These are phyloP conservation scores for Hymenopus coronatus DNA, from an alignment of 2,888 invertebrate genomes.

Conservation along the genomic window DNA sequence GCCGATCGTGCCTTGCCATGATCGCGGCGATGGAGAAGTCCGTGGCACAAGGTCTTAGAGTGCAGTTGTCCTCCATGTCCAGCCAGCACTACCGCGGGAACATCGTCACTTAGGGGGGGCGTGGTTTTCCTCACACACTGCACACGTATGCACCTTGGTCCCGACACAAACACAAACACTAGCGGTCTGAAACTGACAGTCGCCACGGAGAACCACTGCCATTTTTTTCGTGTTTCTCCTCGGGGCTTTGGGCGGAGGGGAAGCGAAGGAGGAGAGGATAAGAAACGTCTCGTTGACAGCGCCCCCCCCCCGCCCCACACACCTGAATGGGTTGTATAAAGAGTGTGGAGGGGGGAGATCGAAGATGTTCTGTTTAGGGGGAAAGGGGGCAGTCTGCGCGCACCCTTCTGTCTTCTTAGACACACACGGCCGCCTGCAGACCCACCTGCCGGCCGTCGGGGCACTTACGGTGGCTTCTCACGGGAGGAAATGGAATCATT, in stretches of 20 bases:
- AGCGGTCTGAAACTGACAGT: conserved; percentile 18
- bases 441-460: conserved; percentile 7
- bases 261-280: conserved; percentile 37
- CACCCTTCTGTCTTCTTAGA: background rate
- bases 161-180: background rate
- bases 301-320: conserved; percentile 8
- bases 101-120: background rate
- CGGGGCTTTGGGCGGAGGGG: conserved; percentile 57
- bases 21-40: conserved; percentile 96
- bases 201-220: conserved; percentile 52
- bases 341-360: background rate
- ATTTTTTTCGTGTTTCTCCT: conserved; percentile 44
- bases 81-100: background rate
- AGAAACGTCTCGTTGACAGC: conserved; percentile 35
- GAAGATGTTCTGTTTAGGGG: background rate
- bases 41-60: conserved; percentile 72
- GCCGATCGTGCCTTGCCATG: conserved; percentile 70
- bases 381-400: background rate
- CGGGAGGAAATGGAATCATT: conserved; percentile 1
- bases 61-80: conserved; percentile 33
- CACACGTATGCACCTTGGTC: background rate
- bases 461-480: background rate
- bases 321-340: background rate
- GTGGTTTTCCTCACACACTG: background rate
- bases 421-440: background rate